These are phyloP conservation scores for Pseudochirops corinnae DNA, from an alignment of 2,797 vertebrate species.

Conservation along the genomic window DNA sequence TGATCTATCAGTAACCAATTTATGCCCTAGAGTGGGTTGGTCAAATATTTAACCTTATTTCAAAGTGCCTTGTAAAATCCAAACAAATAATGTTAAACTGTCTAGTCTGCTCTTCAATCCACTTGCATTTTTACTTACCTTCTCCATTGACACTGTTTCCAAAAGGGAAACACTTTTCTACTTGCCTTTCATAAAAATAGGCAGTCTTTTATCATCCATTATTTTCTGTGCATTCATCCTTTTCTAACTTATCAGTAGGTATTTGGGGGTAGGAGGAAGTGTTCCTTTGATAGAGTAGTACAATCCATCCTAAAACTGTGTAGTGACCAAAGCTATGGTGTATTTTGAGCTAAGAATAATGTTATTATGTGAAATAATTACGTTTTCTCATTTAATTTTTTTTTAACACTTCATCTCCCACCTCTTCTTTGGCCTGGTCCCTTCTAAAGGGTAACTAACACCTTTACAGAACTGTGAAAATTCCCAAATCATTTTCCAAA, in stretches of 20 bases:
- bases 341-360: not conserved
- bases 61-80: not conserved
- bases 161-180: not conserved
- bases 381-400: conserved; percentile 11
- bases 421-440: conserved; percentile 20
- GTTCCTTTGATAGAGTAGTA: not conserved
- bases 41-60: not conserved
- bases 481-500: not conserved
- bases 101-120: not conserved
- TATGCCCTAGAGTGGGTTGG: not conserved
- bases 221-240: not conserved
- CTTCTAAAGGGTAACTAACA: not conserved
- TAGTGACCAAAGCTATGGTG: not conserved
- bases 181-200: not conserved
- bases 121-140: not conserved
- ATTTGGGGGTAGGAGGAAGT: not conserved
- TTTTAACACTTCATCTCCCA: conserved; percentile 9
- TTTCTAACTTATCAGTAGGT: not conserved
- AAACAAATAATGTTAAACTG: not conserved
- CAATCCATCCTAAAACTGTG: not conserved
- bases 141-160: not conserved
- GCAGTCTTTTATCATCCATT: not conserved
- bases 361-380: not conserved
- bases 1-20: not conserved
- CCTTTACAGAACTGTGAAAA: conserved; percentile 8